Evolutionary conservation across 2,113 vertebrate species (phyloP), one percentile per base, ranked within the genome.

Genomic region (Tor tambroides): DNA sequence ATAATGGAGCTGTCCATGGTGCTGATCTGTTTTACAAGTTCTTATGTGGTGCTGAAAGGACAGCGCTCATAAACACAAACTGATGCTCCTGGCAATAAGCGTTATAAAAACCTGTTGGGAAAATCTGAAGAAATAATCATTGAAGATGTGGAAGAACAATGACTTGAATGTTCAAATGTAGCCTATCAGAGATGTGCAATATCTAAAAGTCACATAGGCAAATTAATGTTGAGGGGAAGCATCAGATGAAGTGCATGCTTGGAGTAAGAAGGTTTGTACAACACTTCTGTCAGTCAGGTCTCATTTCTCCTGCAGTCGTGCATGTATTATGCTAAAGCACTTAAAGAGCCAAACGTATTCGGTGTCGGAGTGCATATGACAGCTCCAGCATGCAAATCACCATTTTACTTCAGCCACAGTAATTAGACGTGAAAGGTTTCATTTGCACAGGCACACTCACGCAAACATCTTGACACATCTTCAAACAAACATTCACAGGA

Each of bases 361-460:
- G 9, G 83, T 75, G 83, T 84, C 83, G 17, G 69, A 28, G 69
- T 59, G 30, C 49, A 74, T 23, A 41, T 84, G 83, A 74, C 32
- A 56, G 69, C 69, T 41, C 21, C 32, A 38, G 69, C 83, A 84
- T 41, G 69, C 69, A 75, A 74, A 84, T 59, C 14, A 26, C 28
- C 46, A 59, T 74, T 84, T 84, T 59, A 84, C 23, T 74, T 69
- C 82, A 71, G 35, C 82, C 82, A 84, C n/a, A 74, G 49, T 59
- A 74, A 74, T 84, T 84, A 54, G 67, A 75, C 69, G 4, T 28
- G 83, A 84, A 84, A 72, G 83, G 69, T 84, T 84, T 56, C 19
- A 59, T 74, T 84, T 84, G 69, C 69, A 41, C 67, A 72, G 32
- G 83, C 49, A 74, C 69, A 38, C 49, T 84, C 69, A 28, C 23